Conservation (phyloP, 2,888 invertebrate species). For the Thecophora atra region DNA sequence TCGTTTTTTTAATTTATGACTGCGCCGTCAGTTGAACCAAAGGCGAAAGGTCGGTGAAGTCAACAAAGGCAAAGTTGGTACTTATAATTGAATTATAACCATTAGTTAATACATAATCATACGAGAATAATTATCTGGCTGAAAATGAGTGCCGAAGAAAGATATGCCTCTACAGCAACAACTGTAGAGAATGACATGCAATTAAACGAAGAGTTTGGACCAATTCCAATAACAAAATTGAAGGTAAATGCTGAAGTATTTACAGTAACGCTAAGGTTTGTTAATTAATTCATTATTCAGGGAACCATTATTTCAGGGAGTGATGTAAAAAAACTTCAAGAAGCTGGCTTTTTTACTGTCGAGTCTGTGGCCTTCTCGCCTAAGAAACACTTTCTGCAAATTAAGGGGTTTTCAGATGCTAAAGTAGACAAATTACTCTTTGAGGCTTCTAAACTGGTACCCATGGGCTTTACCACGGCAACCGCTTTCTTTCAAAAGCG, state of each 20-base stretch:
- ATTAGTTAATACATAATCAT: too few relatives aligned
- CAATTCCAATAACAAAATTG: slow-evolving; percentile 75
- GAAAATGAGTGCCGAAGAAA: too few relatives aligned
- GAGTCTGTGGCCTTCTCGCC: slow-evolving; percentile 96
- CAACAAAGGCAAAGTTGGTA: too few relatives aligned
- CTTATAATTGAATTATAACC: too few relatives aligned
- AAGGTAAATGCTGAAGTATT: slow-evolving; percentile 71
- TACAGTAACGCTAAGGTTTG: not conserved
- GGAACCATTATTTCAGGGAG: slow-evolving; percentile 88
- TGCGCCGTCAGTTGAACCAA: too few relatives aligned
- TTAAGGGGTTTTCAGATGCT: slow-evolving; percentile 96
- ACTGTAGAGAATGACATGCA: slow-evolving; percentile 62
- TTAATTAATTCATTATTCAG: slow-evolving; percentile 67
- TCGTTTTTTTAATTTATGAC: too few relatives aligned
- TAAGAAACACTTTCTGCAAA: slow-evolving; percentile 85
- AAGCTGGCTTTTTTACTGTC: slow-evolving; percentile 93
- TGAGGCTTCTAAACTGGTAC: slow-evolving; percentile 92
- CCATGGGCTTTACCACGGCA: slow-evolving; percentile 98
- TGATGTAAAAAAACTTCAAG: slow-evolving; percentile 93
- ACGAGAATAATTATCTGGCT: too few relatives aligned
- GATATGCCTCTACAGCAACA: slow-evolving; percentile 66
- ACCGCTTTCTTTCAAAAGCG: slow-evolving; percentile 95
- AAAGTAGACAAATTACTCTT: slow-evolving; percentile 94
- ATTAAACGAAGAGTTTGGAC: slow-evolving; percentile 74
- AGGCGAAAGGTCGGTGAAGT: too few relatives aligned